phyloP scores from a whole-genome alignment of 2,888 invertebrate genomes.

The Alviniconcha strummeri region DNA sequence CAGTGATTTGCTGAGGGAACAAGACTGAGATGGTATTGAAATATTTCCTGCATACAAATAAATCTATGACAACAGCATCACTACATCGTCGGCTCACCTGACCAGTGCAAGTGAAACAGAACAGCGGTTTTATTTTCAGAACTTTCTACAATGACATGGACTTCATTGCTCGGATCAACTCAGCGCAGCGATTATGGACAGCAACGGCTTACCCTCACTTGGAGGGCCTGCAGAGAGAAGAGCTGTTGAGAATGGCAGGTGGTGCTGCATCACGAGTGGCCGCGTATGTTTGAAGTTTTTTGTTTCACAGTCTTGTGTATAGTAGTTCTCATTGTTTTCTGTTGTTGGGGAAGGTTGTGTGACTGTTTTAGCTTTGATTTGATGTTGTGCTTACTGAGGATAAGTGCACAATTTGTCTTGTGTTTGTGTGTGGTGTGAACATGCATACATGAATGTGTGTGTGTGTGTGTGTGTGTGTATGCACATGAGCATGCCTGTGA shows the following conservation, averaged over 20 bases:
- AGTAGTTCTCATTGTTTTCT: no score
- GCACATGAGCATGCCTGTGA: no score
- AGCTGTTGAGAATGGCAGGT: slow-evolving; percentile 72
- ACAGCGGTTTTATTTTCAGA: slow-evolving; percentile 7
- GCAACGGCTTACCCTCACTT: slow-evolving; percentile 72
- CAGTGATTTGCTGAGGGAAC: no score
- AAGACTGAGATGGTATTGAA: no score
- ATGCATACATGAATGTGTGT: neutral
- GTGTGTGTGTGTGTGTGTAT: neutral
- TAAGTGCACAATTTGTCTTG: neutral
- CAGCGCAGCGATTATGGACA: slow-evolving; percentile 72
- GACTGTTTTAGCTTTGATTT: no score
- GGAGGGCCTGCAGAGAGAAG: slow-evolving; percentile 66
- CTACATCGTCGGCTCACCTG: no score
- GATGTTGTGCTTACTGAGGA: neutral
- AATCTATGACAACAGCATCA: no score
- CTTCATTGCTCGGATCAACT: slow-evolving; percentile 59
- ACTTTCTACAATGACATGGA: slow-evolving; percentile 39
- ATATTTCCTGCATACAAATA: no score
- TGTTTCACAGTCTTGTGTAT: no score
- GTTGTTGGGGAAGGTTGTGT: no score
- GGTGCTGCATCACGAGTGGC: slow-evolving; percentile 63
- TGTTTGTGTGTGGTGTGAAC: neutral
- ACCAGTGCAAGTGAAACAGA: no score
- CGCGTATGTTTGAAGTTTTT: slow-evolving; percentile 42